Base-by-base conservation (phyloP, 2,113 vertebrate genomes). In the Misgurnus anguillicaudatus region DNA sequence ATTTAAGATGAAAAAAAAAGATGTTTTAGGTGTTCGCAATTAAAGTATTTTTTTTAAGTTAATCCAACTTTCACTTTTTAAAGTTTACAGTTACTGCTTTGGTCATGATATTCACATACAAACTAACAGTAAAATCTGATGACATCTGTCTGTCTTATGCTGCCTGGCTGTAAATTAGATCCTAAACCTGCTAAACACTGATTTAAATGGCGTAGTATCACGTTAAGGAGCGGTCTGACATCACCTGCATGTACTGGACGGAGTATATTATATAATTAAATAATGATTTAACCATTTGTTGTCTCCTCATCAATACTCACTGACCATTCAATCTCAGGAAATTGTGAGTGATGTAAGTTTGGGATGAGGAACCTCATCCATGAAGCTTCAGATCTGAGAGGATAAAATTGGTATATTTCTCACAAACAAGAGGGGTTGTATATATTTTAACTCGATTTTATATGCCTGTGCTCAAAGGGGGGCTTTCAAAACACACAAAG, bases 361-460 rank as follows among this genome's bases (percentile, higher is more conserved):
- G 68, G 68, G 61, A 79, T 79, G 60, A 78, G 81, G 76, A 78
- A 62, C 63, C 68, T 76, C 73, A 75, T 68, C 79, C 79, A 81
- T 82, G 68, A 63, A 51, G 75, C 68, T 5, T 73, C 61, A 65
- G 80, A 82, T 82, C 80, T 82, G 45, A 53, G 75, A 71, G 75
- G 62, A 82, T 71, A 79, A 71, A 82, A 79, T 69, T 60, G 39
- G 42, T 39, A 63, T 64, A 72, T 58, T 78, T 68, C 14, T 61
- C 38, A 74, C 60, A 74, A 61, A 24, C n/a, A 74, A 55, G 45
- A 5, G 68, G 68, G 4, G 51, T 4, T 41, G 11, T 38, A 11
- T 19, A 19, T 39, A 2, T 72, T 53, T 71, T 16, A 13, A 57
- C 39, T 13, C 42, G 19, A 74, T 24, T 8, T 47, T 21, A 60